phyloP scores from a whole-genome alignment of 2,113 vertebrate species.

The Pangasianodon hypophthalmus region DNA sequence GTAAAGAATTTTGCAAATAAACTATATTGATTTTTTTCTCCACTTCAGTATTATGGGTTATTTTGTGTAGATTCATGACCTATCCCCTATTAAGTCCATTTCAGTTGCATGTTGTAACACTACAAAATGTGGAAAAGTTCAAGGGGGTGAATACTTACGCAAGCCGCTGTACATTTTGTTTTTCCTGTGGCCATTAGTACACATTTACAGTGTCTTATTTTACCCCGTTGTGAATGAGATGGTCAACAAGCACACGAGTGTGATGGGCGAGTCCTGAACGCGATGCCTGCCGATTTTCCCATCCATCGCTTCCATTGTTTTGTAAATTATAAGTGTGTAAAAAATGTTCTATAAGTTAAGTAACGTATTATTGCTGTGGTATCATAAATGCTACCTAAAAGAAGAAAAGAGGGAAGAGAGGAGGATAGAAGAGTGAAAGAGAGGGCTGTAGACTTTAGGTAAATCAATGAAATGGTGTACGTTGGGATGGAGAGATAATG shows the following conservation, averaged over 20 bases:
- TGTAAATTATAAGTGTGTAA: not conserved
- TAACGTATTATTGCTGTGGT: not conserved
- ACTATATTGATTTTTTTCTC: too few relatives aligned
- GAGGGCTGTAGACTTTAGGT: not conserved
- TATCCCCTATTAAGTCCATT: too few relatives aligned
- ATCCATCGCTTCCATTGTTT: not conserved
- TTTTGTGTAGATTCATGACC: too few relatives aligned
- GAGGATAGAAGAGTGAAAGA: not conserved
- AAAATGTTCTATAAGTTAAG: not conserved
- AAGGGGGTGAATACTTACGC: too few relatives aligned
- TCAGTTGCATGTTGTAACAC: too few relatives aligned
- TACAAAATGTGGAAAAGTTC: too few relatives aligned
- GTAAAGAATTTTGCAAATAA: not conserved
- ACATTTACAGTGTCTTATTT: too few relatives aligned
- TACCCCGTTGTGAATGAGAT: too few relatives aligned
- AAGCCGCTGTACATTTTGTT: too few relatives aligned
- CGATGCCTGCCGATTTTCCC: not conserved
- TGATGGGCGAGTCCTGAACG: not conserved
- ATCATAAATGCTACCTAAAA: not conserved
- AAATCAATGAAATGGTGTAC: constrained; percentile 11
- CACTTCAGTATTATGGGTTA: not conserved
- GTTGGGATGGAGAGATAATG: not conserved
- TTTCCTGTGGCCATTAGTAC: too few relatives aligned
- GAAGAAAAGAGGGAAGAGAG: not conserved
- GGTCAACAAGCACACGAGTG: not conserved